Evolutionary conservation across 2,888 invertebrate genomes (phyloP).

Genomic region (Hymenopus coronatus): DNA sequence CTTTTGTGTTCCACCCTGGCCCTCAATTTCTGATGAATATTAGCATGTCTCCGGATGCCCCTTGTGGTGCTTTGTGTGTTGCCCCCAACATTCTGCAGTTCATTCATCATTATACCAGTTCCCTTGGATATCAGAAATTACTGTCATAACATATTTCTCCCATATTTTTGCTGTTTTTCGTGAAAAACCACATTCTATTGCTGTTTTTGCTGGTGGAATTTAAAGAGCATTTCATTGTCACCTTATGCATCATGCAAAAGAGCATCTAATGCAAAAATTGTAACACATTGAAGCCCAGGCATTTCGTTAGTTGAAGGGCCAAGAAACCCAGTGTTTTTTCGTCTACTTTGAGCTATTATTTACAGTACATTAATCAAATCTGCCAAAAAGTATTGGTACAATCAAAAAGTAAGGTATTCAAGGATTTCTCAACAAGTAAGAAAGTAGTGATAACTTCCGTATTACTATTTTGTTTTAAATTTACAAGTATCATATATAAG

Average conservation of each 20-base stretch:
- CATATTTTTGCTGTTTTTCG: neutral
- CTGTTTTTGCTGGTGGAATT: neutral
- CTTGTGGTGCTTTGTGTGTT: neutral
- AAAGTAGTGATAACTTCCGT: no score
- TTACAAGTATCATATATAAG: no score
- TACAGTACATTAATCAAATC: no score
- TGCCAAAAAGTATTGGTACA: no score
- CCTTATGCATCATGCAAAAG: neutral
- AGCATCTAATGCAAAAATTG: no score
- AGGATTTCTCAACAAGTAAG: no score
- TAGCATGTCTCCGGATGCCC: neutral
- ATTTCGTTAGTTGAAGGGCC: no score
- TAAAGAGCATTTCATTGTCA: neutral
- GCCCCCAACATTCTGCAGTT: neutral
- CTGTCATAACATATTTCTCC: neutral
- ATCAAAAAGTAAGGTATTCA: no score
- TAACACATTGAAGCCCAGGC: no score
- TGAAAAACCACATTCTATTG: neutral
- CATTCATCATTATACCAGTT: neutral
- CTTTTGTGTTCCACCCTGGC: neutral
- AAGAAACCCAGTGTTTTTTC: no score
- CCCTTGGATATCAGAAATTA: neutral
- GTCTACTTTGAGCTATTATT: no score
- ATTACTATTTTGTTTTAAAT: no score
- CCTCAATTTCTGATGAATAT: neutral